Base-by-base conservation (phyloP, 1,140 invertebrate species). In the Palaemon carinicauda region DNA sequence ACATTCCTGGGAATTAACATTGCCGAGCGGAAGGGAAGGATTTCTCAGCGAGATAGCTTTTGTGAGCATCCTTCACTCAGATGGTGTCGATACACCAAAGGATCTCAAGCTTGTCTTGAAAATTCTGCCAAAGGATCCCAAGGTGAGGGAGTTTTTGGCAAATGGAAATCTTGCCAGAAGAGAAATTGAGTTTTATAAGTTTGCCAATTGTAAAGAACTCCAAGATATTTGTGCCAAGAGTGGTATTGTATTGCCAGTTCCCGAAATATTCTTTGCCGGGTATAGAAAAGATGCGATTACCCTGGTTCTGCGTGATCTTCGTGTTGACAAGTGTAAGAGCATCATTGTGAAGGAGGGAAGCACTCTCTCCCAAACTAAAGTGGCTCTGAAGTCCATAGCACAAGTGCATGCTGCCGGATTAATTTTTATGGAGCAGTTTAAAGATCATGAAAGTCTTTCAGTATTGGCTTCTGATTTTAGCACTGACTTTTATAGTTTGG, bases 11-110 rank as follows among this genome's bases (percentile, higher is more conserved):
- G 27, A 41, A 31, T 79, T 41, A n/a, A 60, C n/a, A 24, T 21
- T 74, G 10, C 84, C 84, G 5, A 56, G 41, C n/a, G 51, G 52
- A 4, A 24, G 84, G 7, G 84, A 86, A 41, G 84, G 84, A 24
- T 86, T 86, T 21, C 77, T 86, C 19, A 86, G 84, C 50, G 84
- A 86, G 52, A 80, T 86, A 29, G 77, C 84, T 21, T 80, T 74
- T 60, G 77, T 86, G 12, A 79, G 41, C n/a, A n/a, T 86, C 7
- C 27, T 24, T 5, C 80, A 86, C 21, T 51, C 29, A 33, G 24
- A 14, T 7, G 9, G 31, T 24, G 65, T 15, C 1, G 41, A 74
- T 21, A n/a, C 73, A n/a, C 51, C 33, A 29, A 12, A 60, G 21
- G 77, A 56, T 27, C 52, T 19, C 4, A 27, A 54, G 24, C 51